A percentile compares a stretch with the other conserved stretches of the same genome.
phyloP scores from a whole-genome alignment of 2,888 invertebrate genomes.

The Protodeltote pygarga region DNA sequence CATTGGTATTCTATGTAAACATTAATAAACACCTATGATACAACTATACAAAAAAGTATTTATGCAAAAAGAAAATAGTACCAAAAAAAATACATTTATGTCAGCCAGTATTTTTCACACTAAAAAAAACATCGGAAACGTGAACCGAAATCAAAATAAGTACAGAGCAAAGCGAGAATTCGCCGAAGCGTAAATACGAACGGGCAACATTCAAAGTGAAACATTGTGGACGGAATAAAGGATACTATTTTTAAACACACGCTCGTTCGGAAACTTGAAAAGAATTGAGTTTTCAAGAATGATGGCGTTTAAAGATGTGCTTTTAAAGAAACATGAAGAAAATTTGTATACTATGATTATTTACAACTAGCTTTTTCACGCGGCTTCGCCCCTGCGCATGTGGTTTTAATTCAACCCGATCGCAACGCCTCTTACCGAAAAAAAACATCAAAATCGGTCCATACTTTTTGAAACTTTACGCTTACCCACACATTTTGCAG shows the following conservation, averaged over 20 bases:
- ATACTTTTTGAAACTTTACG: too few species aligned
- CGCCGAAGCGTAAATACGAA: slow-evolving; percentile 20
- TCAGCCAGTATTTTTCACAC: neutral
- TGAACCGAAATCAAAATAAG: slow-evolving; percentile 22
- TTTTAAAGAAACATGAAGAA: too few species aligned
- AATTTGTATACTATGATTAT: too few species aligned
- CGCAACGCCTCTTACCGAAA: too few species aligned
- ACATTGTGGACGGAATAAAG: slow-evolving; percentile 9
- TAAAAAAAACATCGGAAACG: slow-evolving; percentile 12
- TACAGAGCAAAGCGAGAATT: neutral
- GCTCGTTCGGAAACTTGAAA: neutral
- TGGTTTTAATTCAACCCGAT: too few species aligned
- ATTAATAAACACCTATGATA: neutral
- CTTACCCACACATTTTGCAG: too few species aligned
- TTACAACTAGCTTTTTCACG: too few species aligned
- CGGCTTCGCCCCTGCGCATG: too few species aligned
- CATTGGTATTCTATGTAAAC: neutral
- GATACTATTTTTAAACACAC: neutral
- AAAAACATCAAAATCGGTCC: too few species aligned
- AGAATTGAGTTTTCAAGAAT: neutral
- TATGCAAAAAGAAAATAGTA: neutral
- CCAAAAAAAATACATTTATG: neutral
- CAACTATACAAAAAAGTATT: neutral
- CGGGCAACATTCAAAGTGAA: slow-evolving; percentile 9
- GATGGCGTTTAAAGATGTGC: too few species aligned